A percentile compares a stretch with the other conserved stretches of the same genome.
These are phyloP conservation scores for Nerophis ophidion DNA, from an alignment of 2,113 vertebrate species.

Conservation along the genomic window DNA sequence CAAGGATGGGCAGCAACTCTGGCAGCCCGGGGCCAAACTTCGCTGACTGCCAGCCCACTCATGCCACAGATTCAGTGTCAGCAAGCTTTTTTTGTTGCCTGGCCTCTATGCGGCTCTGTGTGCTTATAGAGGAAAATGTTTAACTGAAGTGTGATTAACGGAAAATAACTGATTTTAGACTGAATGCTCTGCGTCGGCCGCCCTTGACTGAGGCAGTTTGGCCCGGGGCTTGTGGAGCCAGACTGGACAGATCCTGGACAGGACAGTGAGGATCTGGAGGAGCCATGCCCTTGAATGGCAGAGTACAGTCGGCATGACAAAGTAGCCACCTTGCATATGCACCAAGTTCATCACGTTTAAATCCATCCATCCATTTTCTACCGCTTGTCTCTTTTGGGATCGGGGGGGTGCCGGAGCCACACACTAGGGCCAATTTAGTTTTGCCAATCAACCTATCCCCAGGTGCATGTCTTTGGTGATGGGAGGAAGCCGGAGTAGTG, in stretches of 20 bases:
- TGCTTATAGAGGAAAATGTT: neutral
- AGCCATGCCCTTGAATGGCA: conserved; percentile 59
- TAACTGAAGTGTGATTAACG: neutral
- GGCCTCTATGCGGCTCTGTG: conserved; percentile 11
- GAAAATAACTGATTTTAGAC: neutral
- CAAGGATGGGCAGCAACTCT: conserved; percentile 45
- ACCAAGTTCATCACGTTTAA: conserved; percentile 32
- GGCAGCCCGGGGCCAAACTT: conserved; percentile 48
- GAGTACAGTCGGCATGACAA: conserved; percentile 2
- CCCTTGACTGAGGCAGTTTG: conserved; percentile 51
- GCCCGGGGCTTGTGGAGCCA: conserved; percentile 44
- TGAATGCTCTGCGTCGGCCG: conserved; percentile 13
- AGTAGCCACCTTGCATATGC: conserved; percentile 32
- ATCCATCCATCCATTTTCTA: too few species aligned
- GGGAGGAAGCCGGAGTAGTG: too few species aligned
- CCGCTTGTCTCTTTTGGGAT: too few species aligned
- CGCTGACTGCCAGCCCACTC: conserved; percentile 48
- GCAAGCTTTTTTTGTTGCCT: conserved; percentile 18
- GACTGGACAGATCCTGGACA: conserved; percentile 41
- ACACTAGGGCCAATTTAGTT: too few species aligned
- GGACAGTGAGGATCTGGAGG: conserved; percentile 29
- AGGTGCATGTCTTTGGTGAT: too few species aligned
- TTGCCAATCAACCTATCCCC: too few species aligned
- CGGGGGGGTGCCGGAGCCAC: too few species aligned
- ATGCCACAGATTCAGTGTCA: conserved; percentile 35